Base-by-base conservation (phyloP, 2,797 vertebrate genomes). In the Chelon labrosus region DNA sequence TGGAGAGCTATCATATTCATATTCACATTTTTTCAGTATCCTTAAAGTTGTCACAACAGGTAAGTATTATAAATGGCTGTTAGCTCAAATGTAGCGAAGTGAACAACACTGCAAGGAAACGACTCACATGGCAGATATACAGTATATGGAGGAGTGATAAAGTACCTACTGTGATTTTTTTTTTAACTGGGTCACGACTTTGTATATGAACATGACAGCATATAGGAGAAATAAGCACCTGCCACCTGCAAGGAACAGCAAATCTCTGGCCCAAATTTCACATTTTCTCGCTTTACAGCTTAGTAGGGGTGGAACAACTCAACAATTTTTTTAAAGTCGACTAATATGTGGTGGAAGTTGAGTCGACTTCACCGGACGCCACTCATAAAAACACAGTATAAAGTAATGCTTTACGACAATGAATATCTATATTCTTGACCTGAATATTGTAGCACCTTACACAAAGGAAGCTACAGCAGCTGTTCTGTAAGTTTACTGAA, bases 101-200 rank as follows among this genome's bases (percentile, higher is more conserved):
- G 22, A 52, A 52, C 25, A 37, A 25, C 55, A 13, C 50, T 46
- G 19, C 35, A 20, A 52, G 49, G 17, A 65, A 75, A 62, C 14
- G 20, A 44, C 11, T 51, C 7, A 46, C 38, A 47, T 11, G 13
- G 46, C 19, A 39, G 64, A 55, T 47, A 19, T 47, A 49, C 17
- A 44, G 42, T 59, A 41, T 25, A 22, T 13, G 8, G 37, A 27
- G 17, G 16, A 19, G 6, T 41, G 42, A 42, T 50, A 19, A 56
- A 49, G 14, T 37, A 54, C 55, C 64, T 66, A 61, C 12, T 42
- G 37, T 57, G 25, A 35, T 20, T 41, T 60, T 41, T 46, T 44
- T 44, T 10, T 17, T 17, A 41, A 63, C 16, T 65, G 20, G 56
- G 53, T 66, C 62, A 63, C 47, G 58, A 57, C 57, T 53, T 44